phyloP scores from a whole-genome alignment of 2,797 vertebrate species.

The Octomys mimax region DNA sequence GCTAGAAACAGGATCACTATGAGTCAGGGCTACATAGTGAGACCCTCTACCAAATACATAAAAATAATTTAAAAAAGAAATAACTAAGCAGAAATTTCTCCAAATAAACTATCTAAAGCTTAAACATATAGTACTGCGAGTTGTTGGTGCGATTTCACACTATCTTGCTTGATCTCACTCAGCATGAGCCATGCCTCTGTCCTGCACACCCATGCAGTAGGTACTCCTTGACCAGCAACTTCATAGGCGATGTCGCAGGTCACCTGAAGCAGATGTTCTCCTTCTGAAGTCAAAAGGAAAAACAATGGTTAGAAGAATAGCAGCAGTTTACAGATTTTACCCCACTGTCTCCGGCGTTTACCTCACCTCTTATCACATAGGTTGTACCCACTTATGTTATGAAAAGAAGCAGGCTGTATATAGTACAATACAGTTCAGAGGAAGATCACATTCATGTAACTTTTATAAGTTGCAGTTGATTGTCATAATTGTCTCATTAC shows the following conservation, averaged over 20 bases:
- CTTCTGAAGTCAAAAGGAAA: too few species aligned
- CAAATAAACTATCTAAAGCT: not conserved
- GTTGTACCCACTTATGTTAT: not conserved
- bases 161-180: too few species aligned
- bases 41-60: too few species aligned
- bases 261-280: not conserved
- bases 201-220: too few species aligned
- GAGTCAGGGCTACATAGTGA: too few species aligned
- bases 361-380: not conserved
- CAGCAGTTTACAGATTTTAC: not conserved
- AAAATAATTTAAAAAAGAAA: not conserved
- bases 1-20: too few species aligned
- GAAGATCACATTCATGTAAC: not conserved
- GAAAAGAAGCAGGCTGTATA: not conserved
- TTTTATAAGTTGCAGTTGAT: not conserved
- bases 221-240: accelerated
- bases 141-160: not conserved
- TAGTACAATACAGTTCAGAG: not conserved
- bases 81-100: not conserved
- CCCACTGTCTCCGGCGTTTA: not conserved
- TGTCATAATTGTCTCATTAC: too few species aligned
- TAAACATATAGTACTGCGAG: not conserved
- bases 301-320: not conserved
- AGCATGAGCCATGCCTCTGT: not conserved
- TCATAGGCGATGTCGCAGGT: too few species aligned